A percentile compares a stretch with the other conserved stretches of the same genome.
These are phyloP conservation scores for Eulemur mongoz DNA, from an alignment of 2,797 vertebrate genomes.

Conservation along the genomic window DNA sequence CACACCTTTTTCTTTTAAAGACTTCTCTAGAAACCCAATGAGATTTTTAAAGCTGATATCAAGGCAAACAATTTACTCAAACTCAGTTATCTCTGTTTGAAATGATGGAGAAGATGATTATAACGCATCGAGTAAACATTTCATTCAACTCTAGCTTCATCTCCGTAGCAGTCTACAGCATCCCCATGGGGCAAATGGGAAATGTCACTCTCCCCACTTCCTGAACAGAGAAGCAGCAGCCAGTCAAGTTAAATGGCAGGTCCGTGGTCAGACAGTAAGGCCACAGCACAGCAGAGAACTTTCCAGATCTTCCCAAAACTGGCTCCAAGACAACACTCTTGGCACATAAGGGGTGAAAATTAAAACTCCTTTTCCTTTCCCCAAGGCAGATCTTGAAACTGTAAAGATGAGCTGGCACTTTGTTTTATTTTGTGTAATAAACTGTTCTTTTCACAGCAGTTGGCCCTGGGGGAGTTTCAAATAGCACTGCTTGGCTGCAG, in stretches of 20 bases:
- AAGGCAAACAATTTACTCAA: not conserved
- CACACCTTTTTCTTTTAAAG: slow-evolving; percentile 29
- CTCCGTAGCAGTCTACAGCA: not conserved
- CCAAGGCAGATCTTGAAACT: slow-evolving; percentile 65
- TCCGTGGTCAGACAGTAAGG: not conserved
- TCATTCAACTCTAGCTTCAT: not conserved
- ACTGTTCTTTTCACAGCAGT: slow-evolving; percentile 71
- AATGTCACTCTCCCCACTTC: not conserved
- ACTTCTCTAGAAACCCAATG: not conserved
- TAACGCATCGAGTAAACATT: not conserved
- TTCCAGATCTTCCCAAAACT: slow-evolving; percentile 39
- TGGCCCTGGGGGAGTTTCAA: slow-evolving; percentile 67
- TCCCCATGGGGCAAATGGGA: not conserved
- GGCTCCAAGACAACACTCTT: not conserved
- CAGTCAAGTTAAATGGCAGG: not conserved
- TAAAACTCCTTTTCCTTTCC: slow-evolving; percentile 64
- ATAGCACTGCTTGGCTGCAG: slow-evolving; percentile 59
- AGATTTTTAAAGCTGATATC: not conserved
- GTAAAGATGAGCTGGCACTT: slow-evolving; percentile 74
- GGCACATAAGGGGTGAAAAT: slow-evolving; percentile 44
- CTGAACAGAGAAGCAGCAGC: not conserved
- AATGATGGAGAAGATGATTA: not conserved
- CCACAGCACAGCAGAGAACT: not conserved
- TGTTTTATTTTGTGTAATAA: slow-evolving; percentile 80
- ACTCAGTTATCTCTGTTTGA: not conserved